A percentile compares a stretch with the other conserved stretches of the same genome.
Evolutionary conservation across 1,140 invertebrate species (phyloP).

Genomic region (Oncopeltus fasciatus): DNA sequence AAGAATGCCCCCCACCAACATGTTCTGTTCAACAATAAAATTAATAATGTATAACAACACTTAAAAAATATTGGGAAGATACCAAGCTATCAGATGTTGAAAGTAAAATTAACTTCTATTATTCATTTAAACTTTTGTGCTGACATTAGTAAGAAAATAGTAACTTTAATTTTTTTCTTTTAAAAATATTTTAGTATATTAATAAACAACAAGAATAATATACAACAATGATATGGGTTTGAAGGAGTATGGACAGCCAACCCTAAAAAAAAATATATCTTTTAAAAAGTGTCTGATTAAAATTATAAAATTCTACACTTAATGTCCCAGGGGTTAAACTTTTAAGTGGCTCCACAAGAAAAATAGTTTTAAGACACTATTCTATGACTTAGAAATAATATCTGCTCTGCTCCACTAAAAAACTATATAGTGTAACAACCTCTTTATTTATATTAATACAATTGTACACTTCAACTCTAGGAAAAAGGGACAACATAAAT

Average conservation of each 20-base stretch:
- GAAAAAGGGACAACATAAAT: neutral
- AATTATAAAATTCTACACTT: neutral
- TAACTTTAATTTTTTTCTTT: neutral
- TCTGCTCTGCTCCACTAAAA: neutral
- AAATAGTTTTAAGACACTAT: slow-evolving; percentile 1
- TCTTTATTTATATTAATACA: neutral
- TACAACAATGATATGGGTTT: neutral
- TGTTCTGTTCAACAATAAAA: too few species aligned
- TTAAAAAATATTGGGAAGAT: too few species aligned
- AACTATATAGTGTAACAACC: slow-evolving; percentile 6
- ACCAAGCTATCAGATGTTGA: too few species aligned
- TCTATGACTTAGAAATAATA: slow-evolving; percentile 7
- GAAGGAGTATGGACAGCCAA: neutral
- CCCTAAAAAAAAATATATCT: neutral
- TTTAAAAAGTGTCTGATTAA: too few species aligned
- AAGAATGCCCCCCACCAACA: too few species aligned
- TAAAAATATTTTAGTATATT: neutral
- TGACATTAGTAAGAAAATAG: too few species aligned
- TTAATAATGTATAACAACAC: too few species aligned
- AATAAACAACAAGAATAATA: neutral
- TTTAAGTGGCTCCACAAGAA: neutral
- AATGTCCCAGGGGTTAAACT: slow-evolving; percentile 1
- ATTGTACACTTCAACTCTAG: neutral
- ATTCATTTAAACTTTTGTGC: too few species aligned
- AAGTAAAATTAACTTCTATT: too few species aligned